Conservation (phyloP, 2,888 invertebrate genomes). For the Eulithis testata region DNA sequence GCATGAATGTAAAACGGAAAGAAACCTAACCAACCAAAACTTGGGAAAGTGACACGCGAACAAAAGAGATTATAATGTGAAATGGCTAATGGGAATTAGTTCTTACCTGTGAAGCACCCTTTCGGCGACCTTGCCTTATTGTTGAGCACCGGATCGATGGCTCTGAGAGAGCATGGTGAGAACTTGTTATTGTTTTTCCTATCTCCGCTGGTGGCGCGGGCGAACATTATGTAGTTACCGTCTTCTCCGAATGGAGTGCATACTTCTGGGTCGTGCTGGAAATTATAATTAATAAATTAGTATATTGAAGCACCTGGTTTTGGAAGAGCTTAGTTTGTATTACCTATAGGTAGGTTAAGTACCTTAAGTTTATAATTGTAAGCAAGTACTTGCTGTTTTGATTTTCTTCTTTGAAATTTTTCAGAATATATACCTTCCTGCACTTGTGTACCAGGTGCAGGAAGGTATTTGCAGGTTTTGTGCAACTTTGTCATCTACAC, state of each 20-base stretch:
- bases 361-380: too few relatives aligned
- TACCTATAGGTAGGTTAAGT: too few relatives aligned
- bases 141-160: conserved; percentile 96
- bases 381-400: too few relatives aligned
- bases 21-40: too few relatives aligned
- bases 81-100: neutral
- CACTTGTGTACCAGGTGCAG: too few relatives aligned
- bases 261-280: conserved; percentile 96
- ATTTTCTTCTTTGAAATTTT: too few relatives aligned
- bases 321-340: too few relatives aligned
- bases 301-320: too few relatives aligned
- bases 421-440: too few relatives aligned
- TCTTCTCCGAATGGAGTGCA: conserved; percentile 98
- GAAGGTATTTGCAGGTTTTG: too few relatives aligned
- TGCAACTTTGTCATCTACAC: too few relatives aligned
- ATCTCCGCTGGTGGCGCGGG: conserved; percentile 98
- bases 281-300: neutral
- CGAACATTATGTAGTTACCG: conserved; percentile 99
- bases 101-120: conserved; percentile 95
- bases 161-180: conserved; percentile 96
- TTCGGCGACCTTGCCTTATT: conserved; percentile 95
- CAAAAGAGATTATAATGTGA: neutral
- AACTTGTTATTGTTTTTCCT: conserved; percentile 99
- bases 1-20: too few relatives aligned
- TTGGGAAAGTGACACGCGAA: neutral